phyloP scores from a whole-genome alignment of 2,888 invertebrate species.

The Epirrita christyi region DNA sequence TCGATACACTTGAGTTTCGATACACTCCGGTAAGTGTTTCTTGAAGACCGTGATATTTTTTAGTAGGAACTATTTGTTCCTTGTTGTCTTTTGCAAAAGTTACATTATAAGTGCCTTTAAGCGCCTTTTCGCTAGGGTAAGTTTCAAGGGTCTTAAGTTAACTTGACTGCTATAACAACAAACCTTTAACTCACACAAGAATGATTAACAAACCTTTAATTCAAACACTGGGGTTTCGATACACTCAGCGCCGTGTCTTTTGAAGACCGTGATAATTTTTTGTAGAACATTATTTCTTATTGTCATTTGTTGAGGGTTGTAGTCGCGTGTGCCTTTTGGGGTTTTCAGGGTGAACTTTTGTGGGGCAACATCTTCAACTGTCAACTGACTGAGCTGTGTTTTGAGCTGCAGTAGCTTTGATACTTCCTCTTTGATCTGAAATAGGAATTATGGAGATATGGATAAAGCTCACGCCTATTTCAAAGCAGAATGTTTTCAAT shows the following conservation, averaged over 20 bases:
- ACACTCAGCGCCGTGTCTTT: constrained; percentile 98
- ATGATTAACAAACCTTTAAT: constrained; percentile 87
- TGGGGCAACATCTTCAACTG: constrained; percentile 82
- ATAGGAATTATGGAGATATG: background rate
- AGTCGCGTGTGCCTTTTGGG: constrained; percentile 97
- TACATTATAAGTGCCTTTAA: too few relatives aligned
- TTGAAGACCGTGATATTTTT: too few relatives aligned
- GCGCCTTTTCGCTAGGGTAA: too few relatives aligned
- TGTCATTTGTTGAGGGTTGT: constrained; percentile 97
- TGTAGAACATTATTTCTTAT: constrained; percentile 93
- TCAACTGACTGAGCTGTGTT: constrained; percentile 88
- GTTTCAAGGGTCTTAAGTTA: too few relatives aligned
- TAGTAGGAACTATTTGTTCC: too few relatives aligned
- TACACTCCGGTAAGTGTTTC: too few relatives aligned
- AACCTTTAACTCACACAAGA: constrained; percentile 97
- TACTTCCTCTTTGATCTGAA: constrained; percentile 94
- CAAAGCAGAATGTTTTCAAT: too few relatives aligned
- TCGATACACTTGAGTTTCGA: too few relatives aligned
- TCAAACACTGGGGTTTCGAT: constrained; percentile 99
- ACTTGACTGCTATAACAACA: background rate
- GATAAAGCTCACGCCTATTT: too few relatives aligned
- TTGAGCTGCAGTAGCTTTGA: constrained; percentile 92
- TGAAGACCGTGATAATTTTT: constrained; percentile 95
- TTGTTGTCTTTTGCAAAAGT: too few relatives aligned
- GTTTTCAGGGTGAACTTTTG: constrained; percentile 95